Evolutionary conservation across 2,888 invertebrate species (phyloP).

Genomic region (Drosophila borborema): DNA sequence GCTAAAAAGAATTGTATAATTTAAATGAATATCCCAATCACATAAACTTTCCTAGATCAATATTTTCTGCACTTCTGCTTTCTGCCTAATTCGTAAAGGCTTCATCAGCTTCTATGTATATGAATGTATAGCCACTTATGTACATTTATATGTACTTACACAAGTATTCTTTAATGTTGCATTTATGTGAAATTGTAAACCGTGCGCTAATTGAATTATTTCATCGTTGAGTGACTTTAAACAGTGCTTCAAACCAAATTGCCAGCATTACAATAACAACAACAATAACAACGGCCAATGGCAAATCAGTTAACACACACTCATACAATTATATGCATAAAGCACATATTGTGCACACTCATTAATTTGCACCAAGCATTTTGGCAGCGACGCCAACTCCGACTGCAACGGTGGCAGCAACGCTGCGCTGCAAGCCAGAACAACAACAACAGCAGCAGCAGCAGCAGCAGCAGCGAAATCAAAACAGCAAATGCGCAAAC

Average conservation of each 20-base stretch:
- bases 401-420: slow-evolving; percentile 40
- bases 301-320: slow-evolving; percentile 10
- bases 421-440: slow-evolving; percentile 12
- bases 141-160: not conserved
- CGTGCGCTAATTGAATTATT: slow-evolving; percentile 37
- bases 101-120: no score
- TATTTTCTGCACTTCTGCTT: not conserved
- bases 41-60: no score
- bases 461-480: slow-evolving; percentile 2
- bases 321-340: not conserved
- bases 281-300: slow-evolving; percentile 32
- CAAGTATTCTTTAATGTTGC: not conserved
- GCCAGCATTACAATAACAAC: not conserved
- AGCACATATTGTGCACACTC: slow-evolving; percentile 34
- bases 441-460: slow-evolving; percentile 6
- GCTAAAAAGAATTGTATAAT: no score
- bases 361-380: slow-evolving; percentile 55
- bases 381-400: slow-evolving; percentile 43
- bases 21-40: no score
- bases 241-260: slow-evolving; percentile 20
- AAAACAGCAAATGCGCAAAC: slow-evolving; percentile 7
- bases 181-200: slow-evolving; percentile 4
- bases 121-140: no score
- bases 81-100: not conserved
- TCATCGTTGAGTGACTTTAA: slow-evolving; percentile 22